Conservation (phyloP, 2,113 vertebrate genomes). For the Erythrocebus patas region DNA sequence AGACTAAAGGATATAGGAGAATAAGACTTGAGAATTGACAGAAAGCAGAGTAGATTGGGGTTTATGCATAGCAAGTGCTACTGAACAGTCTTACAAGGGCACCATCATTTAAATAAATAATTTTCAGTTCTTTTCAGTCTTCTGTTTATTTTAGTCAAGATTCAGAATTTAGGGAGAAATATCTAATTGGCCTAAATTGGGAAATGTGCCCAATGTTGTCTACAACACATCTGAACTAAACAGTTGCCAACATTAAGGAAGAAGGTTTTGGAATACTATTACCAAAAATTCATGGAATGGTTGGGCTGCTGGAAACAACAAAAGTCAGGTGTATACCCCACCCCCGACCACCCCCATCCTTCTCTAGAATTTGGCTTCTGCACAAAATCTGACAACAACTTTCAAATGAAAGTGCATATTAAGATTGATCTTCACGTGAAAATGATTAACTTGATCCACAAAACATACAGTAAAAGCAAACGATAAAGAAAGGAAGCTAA, state of each 20-base stretch:
- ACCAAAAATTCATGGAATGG: neutral
- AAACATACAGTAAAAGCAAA: slow-evolving; percentile 69
- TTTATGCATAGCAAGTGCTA: neutral
- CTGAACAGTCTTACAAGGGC: neutral
- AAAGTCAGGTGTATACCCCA: neutral
- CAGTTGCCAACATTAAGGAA: neutral
- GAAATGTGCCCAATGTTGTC: neutral
- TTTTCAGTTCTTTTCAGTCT: neutral
- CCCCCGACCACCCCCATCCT: neutral
- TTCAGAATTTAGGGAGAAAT: neutral
- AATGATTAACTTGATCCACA: slow-evolving; percentile 70
- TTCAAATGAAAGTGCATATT: slow-evolving; percentile 77
- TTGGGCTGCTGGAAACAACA: neutral
- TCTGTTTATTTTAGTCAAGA: neutral
- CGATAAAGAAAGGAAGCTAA: slow-evolving; percentile 80
- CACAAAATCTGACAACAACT: neutral
- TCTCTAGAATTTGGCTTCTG: neutral
- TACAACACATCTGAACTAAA: neutral
- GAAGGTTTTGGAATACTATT: neutral
- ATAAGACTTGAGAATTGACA: neutral
- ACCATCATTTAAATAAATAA: neutral
- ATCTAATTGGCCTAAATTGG: neutral
- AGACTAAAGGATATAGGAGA: neutral
- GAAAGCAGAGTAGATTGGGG: neutral
- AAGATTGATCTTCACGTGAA: slow-evolving; percentile 80